phyloP scores from a whole-genome alignment of 2,888 invertebrate species.

The Agrochola lota region DNA sequence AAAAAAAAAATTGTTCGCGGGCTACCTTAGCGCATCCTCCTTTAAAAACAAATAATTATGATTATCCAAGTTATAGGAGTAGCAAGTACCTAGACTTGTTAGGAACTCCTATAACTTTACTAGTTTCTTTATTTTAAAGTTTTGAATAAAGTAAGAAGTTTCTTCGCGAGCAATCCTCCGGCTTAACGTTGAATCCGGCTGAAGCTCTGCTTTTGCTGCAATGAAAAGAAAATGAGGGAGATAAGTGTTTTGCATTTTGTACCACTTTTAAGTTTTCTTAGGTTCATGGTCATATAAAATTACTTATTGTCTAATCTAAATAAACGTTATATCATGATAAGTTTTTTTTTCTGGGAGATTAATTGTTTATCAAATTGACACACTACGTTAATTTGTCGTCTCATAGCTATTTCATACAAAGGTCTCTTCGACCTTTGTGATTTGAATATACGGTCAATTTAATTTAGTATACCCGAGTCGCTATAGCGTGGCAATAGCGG shows the following conservation, averaged over 20 bases:
- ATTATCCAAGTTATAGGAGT: neutral
- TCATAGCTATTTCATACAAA: neutral
- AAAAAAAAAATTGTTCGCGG: neutral
- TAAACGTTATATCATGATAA: neutral
- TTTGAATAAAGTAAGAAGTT: constrained; percentile 44
- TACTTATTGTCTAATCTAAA: neutral
- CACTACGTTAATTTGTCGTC: neutral
- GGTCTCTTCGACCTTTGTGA: neutral
- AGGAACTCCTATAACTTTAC: constrained; percentile 17
- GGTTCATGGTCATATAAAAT: neutral
- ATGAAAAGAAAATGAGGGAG: constrained; percentile 48
- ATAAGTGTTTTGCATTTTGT: constrained; percentile 48
- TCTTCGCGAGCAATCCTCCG: constrained; percentile 29
- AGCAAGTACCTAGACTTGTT: constrained; percentile 15
- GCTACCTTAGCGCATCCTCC: no score
- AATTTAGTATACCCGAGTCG: neutral
- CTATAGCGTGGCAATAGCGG: no score
- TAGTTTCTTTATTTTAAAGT: constrained; percentile 43
- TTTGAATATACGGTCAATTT: neutral
- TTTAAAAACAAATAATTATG: constrained; percentile 8
- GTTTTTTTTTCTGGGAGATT: neutral
- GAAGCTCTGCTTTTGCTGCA: constrained; percentile 39
- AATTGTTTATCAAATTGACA: no score
- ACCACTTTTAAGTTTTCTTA: constrained; percentile 15
- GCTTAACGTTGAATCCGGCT: constrained; percentile 48